Evolutionary conservation across 2,797 vertebrate genomes (phyloP).

Genomic region (Atherinosoma microstoma): DNA sequence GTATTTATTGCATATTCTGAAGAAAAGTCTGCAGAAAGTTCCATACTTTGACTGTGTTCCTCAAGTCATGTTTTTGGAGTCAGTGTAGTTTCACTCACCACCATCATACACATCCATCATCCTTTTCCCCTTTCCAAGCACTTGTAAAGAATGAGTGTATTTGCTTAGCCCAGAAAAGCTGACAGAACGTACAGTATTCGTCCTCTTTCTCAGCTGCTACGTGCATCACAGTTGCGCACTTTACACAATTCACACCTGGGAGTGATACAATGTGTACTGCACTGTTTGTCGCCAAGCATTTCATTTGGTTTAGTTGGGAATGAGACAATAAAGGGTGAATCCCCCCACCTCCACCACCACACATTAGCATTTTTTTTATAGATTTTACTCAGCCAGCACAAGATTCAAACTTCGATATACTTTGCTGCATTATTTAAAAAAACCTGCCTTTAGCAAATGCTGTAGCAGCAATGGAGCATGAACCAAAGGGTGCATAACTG

Average conservation of each 20-base stretch:
- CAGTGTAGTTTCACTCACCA: slow-evolving; percentile 29
- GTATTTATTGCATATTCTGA: background rate
- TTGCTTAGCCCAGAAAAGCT: slow-evolving; percentile 24
- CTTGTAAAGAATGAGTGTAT: slow-evolving; percentile 31
- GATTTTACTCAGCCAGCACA: background rate
- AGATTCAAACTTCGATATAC: background rate
- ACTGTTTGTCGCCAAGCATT: slow-evolving; percentile 2
- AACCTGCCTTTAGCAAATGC: slow-evolving; percentile 1
- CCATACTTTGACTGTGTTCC: too few relatives aligned
- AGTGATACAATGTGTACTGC: slow-evolving; percentile 13
- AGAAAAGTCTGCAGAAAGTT: background rate
- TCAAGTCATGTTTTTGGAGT: slow-evolving; percentile 9
- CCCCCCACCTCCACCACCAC: too few relatives aligned
- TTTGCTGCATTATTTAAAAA: background rate
- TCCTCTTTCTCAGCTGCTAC: slow-evolving; percentile 38
- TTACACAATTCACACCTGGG: slow-evolving; percentile 41
- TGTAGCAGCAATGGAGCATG: slow-evolving; percentile 5
- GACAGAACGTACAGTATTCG: slow-evolving; percentile 11
- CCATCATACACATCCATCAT: slow-evolving; percentile 30
- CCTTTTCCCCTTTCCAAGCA: slow-evolving; percentile 15
- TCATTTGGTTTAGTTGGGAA: slow-evolving; percentile 11
- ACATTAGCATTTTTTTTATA: background rate
- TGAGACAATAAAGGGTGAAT: background rate
- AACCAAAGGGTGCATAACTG: slow-evolving; percentile 33
- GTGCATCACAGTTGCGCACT: slow-evolving; percentile 32